Evolutionary conservation across 2,888 invertebrate genomes (phyloP).

Genomic region (Synanthedon formicaeformis): DNA sequence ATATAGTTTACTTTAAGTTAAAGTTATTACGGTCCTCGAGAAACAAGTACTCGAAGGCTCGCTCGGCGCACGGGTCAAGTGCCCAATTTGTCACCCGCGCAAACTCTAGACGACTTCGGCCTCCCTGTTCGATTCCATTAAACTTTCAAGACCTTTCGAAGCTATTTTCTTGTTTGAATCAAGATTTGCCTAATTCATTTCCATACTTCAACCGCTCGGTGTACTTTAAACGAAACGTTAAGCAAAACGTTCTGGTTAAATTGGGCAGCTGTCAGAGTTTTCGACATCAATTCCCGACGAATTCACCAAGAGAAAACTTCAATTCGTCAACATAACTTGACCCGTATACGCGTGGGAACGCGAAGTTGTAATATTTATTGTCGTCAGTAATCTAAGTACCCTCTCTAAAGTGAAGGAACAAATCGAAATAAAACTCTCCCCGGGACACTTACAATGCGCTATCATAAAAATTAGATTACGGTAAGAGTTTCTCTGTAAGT

Average conservation of each 20-base stretch:
- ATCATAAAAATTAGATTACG: constrained; percentile 70
- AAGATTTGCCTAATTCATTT: constrained; percentile 63
- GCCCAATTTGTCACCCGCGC: constrained; percentile 70
- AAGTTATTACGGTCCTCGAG: constrained; percentile 69
- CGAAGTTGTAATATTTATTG: not conserved
- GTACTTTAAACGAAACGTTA: not conserved
- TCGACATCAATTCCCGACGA: too few species aligned
- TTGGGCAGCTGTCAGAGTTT: not conserved
- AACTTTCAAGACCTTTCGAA: constrained; percentile 69
- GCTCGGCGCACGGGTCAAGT: constrained; percentile 63
- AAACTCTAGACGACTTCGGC: constrained; percentile 61
- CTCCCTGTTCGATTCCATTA: constrained; percentile 68
- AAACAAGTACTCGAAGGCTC: constrained; percentile 61
- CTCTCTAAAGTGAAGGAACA: constrained; percentile 25
- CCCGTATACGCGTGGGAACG: not conserved
- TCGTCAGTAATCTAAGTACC: constrained; percentile 11
- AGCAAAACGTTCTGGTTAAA: not conserved
- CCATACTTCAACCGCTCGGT: constrained; percentile 12
- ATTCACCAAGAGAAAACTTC: not conserved
- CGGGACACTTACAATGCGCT: constrained; percentile 60
- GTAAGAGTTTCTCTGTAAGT: constrained; percentile 62
- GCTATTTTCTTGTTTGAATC: constrained; percentile 65
- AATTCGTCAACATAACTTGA: not conserved
- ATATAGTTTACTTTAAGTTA: constrained; percentile 71
- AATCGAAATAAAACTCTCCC: constrained; percentile 49